Percentiles rank a stretch among this genome's conserved stretches.
Conservation (phyloP, 2,888 invertebrate species). For the Clusia tigrina region DNA sequence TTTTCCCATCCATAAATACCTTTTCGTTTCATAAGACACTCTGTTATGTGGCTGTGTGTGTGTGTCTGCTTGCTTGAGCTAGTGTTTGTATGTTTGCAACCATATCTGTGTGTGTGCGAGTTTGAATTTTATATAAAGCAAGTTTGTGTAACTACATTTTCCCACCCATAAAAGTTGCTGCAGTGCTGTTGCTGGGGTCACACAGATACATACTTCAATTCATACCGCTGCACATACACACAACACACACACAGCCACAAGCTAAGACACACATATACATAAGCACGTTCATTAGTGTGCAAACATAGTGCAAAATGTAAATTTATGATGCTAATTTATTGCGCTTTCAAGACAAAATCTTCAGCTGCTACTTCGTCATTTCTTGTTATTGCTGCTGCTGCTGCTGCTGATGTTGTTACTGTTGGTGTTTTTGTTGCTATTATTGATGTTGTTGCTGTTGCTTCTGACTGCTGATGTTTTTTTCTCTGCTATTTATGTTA, state of each 20-base stretch:
- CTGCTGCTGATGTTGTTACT: not conserved
- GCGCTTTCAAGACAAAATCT: slow-evolving; percentile 46
- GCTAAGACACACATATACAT: slow-evolving; percentile 3
- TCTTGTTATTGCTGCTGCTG: not conserved
- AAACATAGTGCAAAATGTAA: slow-evolving; percentile 47
- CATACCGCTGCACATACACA: not conserved
- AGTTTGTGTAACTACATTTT: slow-evolving; percentile 9
- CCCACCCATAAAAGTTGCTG: not conserved
- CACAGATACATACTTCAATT: not conserved
- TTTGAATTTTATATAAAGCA: not conserved
- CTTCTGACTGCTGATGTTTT: not conserved
- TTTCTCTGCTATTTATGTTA: not conserved
- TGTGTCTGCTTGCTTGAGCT: not conserved
- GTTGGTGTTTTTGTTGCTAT: not conserved
- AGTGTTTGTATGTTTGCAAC: not conserved
- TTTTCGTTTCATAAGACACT: not conserved
- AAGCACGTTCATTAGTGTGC: slow-evolving; percentile 37
- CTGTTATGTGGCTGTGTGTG: not conserved
- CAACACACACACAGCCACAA: not conserved
- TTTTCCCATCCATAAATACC: slow-evolving; percentile 16
- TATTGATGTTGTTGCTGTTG: not conserved
- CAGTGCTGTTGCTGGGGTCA: not conserved
- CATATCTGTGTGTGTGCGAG: not conserved
- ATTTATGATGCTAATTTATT: slow-evolving; percentile 59
- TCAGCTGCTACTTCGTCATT: slow-evolving; percentile 5